Conservation (phyloP, 2,888 invertebrate genomes). For the Pyrgus malvae region DNA sequence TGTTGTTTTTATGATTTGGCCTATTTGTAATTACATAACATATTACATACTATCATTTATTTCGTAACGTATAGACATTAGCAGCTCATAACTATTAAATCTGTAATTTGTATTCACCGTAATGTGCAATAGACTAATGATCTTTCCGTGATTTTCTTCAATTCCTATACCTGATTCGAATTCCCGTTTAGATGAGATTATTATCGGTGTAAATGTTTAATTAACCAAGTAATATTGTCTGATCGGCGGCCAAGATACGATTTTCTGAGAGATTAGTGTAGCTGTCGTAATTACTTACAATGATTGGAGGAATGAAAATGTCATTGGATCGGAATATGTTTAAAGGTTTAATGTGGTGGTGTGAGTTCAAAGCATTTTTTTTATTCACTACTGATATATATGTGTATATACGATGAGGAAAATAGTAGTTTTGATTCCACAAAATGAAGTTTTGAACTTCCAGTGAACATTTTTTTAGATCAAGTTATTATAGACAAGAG, state of each 20-base stretch:
- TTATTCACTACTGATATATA: too few relatives aligned
- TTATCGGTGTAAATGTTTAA: slow-evolving; percentile 20
- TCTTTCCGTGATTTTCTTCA: slow-evolving; percentile 8
- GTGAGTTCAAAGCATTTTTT: too few relatives aligned
- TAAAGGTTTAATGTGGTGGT: too few relatives aligned
- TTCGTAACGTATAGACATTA: slow-evolving; percentile 10
- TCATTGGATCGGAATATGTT: slow-evolving; percentile 1
- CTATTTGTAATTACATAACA: too few relatives aligned
- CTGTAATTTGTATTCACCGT: slow-evolving; percentile 17
- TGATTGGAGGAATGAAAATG: background rate
- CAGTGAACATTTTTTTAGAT: too few relatives aligned
- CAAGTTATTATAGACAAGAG: too few relatives aligned
- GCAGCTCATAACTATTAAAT: slow-evolving; percentile 1
- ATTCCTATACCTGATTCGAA: background rate
- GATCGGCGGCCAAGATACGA: slow-evolving; percentile 5
- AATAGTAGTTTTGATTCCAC: too few relatives aligned
- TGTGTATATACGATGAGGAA: too few relatives aligned
- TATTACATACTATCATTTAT: background rate
- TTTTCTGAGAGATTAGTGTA: background rate
- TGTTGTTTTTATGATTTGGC: too few relatives aligned
- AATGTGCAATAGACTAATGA: slow-evolving; percentile 14
- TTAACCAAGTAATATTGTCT: slow-evolving; percentile 6
- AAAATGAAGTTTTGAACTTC: too few relatives aligned
- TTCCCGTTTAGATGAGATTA: slow-evolving; percentile 18
- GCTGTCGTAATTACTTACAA: background rate